Base-by-base conservation (phyloP, 1,140 invertebrate species). In the Drosophila busckii region DNA sequence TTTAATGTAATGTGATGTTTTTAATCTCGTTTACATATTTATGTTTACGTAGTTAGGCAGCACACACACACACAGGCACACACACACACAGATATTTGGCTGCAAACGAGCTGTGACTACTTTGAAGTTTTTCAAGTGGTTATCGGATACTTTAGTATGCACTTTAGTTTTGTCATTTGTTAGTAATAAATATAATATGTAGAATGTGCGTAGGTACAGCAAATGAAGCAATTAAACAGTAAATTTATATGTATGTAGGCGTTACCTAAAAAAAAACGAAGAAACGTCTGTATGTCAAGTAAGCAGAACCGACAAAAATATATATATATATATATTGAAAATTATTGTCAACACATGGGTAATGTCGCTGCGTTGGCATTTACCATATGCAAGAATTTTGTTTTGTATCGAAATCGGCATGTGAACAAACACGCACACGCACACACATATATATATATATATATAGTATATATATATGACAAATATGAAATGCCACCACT, bases 271-370 rank as follows among this genome's bases (percentile, higher is more conserved):
- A 46, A 5, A 10, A 42, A 37, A 13, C 34, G 6, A 15, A 31
- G 28, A 17, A 49, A 60, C 41, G 59, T 60, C 48, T 63, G 17
- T 59, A 48, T 59, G 48, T 54, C 20, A 9, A 38, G 12, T 31
- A n/a, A 41, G 37, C 37, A 13, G 6, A 22, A 26, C 13, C 10
- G n/a, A 46, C 5, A 32, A 31, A 8, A 26, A 6, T 12, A 42
- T 19, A 25, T 49, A 52, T 46, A 49, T n/a, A 9, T 32, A 22
- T 34, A 32, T 26, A 64, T 44, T 25, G 26, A 22, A 53, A 56
- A 52, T 67, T 61, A 78, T 70, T 78, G 71, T 55, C 56, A 66
- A 78, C 70, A 76, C 44, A 78, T 78, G 71, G 55, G 53, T 60
- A 16, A 41, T 38, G 70, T 61, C 70, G 45, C 12, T 40, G 65